Conservation (phyloP, 1,140 invertebrate genomes). For the Drosophila sturtevanti region DNA sequence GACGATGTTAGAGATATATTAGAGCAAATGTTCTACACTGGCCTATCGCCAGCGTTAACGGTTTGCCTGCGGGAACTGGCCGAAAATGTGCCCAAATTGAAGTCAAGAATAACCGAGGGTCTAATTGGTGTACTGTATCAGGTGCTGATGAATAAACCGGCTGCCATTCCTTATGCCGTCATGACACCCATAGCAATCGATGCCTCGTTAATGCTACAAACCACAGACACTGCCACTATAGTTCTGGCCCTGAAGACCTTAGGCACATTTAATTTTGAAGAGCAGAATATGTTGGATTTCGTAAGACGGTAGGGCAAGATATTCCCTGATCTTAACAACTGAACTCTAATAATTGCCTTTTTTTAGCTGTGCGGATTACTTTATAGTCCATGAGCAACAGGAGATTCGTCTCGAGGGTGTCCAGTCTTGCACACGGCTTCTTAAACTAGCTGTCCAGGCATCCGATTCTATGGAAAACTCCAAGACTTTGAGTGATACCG, state of each 20-base stretch:
- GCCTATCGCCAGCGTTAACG: conserved; percentile 94
- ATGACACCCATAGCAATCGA: conserved; percentile 57
- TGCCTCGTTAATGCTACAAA: conserved; percentile 71
- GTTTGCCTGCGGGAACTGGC: conserved; percentile 95
- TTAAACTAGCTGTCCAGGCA: conserved; percentile 90
- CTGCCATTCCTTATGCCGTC: conserved; percentile 85
- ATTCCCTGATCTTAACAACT: fast-evolving
- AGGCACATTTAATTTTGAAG: conserved; percentile 98
- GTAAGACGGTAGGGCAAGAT: conserved; percentile 86
- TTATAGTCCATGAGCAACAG: conserved; percentile 94
- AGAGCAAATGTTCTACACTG: conserved; percentile 96
- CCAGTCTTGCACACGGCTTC: conserved; percentile 93
- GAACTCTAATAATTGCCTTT: not conserved
- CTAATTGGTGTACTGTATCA: conserved; percentile 93
- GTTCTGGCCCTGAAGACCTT: conserved; percentile 96
- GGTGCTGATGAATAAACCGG: conserved; percentile 94
- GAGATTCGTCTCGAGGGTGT: conserved; percentile 97
- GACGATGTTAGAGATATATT: conserved; percentile 92
- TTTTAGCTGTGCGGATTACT: conserved; percentile 92
- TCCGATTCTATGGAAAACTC: conserved; percentile 85
- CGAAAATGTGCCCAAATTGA: conserved; percentile 92
- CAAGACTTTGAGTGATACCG: conserved; percentile 92
- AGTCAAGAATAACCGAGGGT: conserved; percentile 95
- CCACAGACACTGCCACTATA: conserved; percentile 89
- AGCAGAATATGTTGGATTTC: conserved; percentile 95